Evolutionary conservation across 2,113 vertebrate genomes (phyloP).

Genomic region (Crocuta crocuta): DNA sequence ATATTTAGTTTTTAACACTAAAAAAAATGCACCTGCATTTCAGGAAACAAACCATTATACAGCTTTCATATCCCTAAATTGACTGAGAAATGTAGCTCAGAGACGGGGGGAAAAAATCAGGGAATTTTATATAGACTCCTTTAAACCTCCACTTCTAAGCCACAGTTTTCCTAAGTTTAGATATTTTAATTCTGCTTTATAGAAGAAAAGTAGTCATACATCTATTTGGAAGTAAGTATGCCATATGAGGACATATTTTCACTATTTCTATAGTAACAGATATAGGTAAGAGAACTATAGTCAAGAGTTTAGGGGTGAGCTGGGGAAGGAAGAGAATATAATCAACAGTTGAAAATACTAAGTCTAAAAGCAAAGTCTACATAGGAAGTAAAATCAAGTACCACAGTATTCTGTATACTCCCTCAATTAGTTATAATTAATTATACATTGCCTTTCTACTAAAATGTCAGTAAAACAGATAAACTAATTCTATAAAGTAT

Average conservation of each 20-base stretch:
- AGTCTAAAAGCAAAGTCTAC: constrained; percentile 45
- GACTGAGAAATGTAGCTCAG: neutral
- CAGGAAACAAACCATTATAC: constrained; percentile 33
- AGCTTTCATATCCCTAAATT: constrained; percentile 6
- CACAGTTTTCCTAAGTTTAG: constrained; percentile 22
- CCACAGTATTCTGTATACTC: neutral
- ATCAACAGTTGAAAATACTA: constrained; percentile 54
- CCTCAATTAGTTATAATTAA: neutral
- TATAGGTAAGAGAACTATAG: neutral
- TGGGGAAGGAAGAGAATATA: constrained; percentile 44
- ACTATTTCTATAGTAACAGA: constrained; percentile 39
- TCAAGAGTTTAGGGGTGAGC: neutral
- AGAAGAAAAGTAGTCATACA: neutral
- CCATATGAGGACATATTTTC: constrained; percentile 27
- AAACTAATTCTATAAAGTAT: constrained; percentile 5
- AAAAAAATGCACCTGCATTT: constrained; percentile 8
- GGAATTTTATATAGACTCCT: neutral
- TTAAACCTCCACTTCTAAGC: constrained; percentile 53
- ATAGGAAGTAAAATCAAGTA: constrained; percentile 51
- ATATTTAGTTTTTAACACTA: constrained; percentile 12
- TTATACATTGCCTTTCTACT: neutral
- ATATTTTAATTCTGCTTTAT: constrained; percentile 9
- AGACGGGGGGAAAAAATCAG: neutral
- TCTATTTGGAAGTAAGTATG: constrained; percentile 8
- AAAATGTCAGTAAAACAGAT: constrained; percentile 19